These are phyloP conservation scores for Nephrotoma flavescens DNA, from an alignment of 2,888 invertebrate genomes.

Conservation along the genomic window DNA sequence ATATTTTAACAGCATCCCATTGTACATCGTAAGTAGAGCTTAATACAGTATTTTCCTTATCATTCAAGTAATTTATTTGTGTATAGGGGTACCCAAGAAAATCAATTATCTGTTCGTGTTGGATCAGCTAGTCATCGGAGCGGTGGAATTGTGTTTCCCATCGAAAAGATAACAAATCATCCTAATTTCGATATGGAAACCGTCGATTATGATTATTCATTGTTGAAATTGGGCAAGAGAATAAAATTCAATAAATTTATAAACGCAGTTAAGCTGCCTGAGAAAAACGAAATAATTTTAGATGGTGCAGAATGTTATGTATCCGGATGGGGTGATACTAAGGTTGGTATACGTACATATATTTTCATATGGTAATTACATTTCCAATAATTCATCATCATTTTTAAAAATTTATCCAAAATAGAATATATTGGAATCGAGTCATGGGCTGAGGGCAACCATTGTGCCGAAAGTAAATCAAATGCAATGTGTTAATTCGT, in stretches of 20 bases:
- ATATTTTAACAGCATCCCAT: slow-evolving; percentile 5
- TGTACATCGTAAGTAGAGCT: neutral
- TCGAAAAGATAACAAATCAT: slow-evolving; percentile 1
- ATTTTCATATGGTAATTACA: neutral
- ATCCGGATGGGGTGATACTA: slow-evolving; percentile 5
- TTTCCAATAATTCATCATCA: too few species aligned
- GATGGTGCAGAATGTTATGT: neutral
- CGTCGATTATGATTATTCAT: slow-evolving; percentile 5
- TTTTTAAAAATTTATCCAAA: too few species aligned
- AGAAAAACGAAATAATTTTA: neutral
- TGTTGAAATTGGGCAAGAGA: neutral
- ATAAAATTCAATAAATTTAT: neutral
- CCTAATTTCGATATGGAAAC: neutral
- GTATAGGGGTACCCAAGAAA: neutral
- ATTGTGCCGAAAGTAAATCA: neutral
- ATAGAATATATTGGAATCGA: neutral
- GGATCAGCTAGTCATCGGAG: neutral
- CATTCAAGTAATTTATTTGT: neutral
- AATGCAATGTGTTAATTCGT: neutral
- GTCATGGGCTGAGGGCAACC: neutral
- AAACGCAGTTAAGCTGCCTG: neutral
- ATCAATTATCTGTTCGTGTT: slow-evolving; percentile 1
- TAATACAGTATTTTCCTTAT: neutral
- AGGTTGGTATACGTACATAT: neutral
- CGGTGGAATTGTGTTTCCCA: neutral